phyloP scores from a whole-genome alignment of 1,140 invertebrate genomes.

The Bradysia coprophila region DNA sequence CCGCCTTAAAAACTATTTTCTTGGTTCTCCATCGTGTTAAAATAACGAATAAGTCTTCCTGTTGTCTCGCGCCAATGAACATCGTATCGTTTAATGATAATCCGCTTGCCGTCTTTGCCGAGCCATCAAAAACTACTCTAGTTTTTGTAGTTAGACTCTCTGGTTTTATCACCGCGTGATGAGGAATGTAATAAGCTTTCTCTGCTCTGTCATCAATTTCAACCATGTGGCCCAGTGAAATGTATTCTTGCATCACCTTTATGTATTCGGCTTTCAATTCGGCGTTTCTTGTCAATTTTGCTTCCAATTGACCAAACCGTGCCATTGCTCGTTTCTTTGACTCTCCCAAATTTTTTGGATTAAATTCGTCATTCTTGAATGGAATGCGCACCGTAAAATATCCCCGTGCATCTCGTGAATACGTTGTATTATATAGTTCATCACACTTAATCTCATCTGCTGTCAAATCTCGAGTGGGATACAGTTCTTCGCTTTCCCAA shows the following conservation, averaged over 20 bases:
- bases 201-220: constrained; percentile 4
- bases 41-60: constrained; percentile 21
- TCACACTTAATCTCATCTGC: constrained; percentile 9
- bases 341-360: neutral
- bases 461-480: too few species aligned
- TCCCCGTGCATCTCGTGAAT: constrained; percentile 6
- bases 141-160: constrained; percentile 13
- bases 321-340: neutral
- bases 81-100: constrained; percentile 23
- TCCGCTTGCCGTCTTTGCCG: constrained; percentile 13
- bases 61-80: constrained; percentile 21
- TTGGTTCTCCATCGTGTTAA: constrained; percentile 23
- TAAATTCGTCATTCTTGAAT: neutral
- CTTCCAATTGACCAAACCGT: neutral
- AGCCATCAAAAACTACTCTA: constrained; percentile 22
- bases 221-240: constrained; percentile 13
- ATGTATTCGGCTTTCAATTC: constrained; percentile 5
- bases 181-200: constrained; percentile 14
- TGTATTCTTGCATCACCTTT: constrained; percentile 15
- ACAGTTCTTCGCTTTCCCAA: too few species aligned
- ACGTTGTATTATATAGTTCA: constrained; percentile 8
- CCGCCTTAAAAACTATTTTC: constrained; percentile 17
- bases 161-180: constrained; percentile 18
- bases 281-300: neutral
- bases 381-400: constrained; percentile 5